Percentiles rank a stretch among this genome's conserved stretches.
Evolutionary conservation across 2,888 invertebrate species (phyloP).

Genomic region (Trichopria drosophilae): DNA sequence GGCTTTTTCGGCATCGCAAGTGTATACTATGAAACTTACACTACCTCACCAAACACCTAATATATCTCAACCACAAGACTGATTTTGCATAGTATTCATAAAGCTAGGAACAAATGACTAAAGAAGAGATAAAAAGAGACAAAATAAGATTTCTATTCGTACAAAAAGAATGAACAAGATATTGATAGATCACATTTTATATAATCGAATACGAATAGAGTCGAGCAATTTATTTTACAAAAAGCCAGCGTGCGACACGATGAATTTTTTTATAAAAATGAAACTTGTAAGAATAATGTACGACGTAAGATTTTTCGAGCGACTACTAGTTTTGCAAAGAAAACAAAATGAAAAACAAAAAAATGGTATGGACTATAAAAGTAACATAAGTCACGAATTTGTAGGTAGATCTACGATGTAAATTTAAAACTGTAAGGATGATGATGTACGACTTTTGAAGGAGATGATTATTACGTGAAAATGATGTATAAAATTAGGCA

Average conservation of each 20-base stretch:
- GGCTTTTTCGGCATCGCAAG: conserved; percentile 5
- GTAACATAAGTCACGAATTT: conserved; percentile 21
- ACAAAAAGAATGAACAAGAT: conserved; percentile 31
- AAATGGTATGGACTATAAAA: conserved; percentile 12
- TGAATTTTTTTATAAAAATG: conserved; percentile 14
- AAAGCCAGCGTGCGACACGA: too few species aligned
- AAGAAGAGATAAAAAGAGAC: conserved; percentile 8
- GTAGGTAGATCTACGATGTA: conserved; percentile 44
- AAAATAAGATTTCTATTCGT: conserved; percentile 17
- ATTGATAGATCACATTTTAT: conserved; percentile 32
- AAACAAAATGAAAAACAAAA: conserved; percentile 31
- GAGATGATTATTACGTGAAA: too few species aligned
- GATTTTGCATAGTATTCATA: conserved; percentile 59
- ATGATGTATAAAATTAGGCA: too few species aligned
- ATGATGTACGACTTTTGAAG: conserved; percentile 37
- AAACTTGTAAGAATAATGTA: conserved; percentile 17
- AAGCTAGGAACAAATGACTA: conserved; percentile 44
- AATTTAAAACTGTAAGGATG: conserved; percentile 21
- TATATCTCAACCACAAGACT: conserved; percentile 59
- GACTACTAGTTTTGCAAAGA: too few species aligned
- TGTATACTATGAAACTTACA: conserved; percentile 57
- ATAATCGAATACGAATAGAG: too few species aligned
- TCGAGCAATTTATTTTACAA: too few species aligned
- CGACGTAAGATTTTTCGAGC: conserved; percentile 30
- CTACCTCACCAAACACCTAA: conserved; percentile 58